Conservation (phyloP, 2,797 vertebrate species). For the Philypnodon macrostomus region DNA sequence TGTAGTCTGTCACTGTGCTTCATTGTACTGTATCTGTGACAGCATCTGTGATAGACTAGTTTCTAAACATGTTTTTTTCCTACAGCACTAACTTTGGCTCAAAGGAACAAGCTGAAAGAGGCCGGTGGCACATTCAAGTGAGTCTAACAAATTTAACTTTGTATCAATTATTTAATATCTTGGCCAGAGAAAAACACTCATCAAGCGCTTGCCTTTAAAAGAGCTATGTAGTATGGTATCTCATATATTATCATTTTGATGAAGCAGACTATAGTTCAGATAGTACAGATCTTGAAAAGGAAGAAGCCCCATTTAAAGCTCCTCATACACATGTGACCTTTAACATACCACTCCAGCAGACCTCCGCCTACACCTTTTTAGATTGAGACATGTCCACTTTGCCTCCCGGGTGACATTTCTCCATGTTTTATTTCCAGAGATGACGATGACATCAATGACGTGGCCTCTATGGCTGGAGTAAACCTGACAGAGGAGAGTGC, state of each 20-base stretch:
- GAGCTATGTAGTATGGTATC: no score
- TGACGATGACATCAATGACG: conserved; percentile 96
- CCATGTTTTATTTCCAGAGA: conserved; percentile 76
- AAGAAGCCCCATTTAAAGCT: neutral
- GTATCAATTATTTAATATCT: neutral
- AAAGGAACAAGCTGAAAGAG: conserved; percentile 90
- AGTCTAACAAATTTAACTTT: conserved; percentile 50
- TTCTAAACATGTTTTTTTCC: conserved; percentile 80
- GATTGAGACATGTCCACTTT: neutral
- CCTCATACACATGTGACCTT: neutral
- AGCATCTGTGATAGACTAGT: conserved; percentile 86
- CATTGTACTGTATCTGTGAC: conserved; percentile 26
- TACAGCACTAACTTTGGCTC: conserved; percentile 77
- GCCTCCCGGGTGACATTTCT: neutral
- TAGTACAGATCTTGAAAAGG: neutral
- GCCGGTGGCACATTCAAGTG: conserved; percentile 92
- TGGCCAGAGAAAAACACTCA: neutral
- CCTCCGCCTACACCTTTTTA: neutral
- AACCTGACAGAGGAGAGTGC: conserved; percentile 95
- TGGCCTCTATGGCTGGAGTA: conserved; percentile 97
- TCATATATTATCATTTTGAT: no score
- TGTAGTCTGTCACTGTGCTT: neutral
- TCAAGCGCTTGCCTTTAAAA: neutral
- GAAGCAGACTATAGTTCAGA: no score
- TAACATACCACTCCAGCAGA: neutral